Conservation (phyloP, 2,797 vertebrate genomes). For the Urocyon cinereoargenteus region DNA sequence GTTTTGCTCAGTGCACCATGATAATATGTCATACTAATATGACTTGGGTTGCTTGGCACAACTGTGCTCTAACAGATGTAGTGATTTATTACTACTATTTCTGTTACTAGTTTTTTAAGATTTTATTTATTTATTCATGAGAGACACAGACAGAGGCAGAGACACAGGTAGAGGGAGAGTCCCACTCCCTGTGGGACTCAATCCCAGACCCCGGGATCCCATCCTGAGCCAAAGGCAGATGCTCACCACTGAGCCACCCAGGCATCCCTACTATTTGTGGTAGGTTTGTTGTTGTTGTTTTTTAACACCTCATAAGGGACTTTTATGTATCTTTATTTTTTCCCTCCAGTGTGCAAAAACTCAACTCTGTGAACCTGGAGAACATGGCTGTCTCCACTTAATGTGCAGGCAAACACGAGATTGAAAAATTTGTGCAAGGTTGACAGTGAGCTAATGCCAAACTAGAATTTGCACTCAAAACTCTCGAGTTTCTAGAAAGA, state of each 20-base stretch:
- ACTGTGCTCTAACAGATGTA: not conserved
- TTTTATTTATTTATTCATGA: too few species aligned
- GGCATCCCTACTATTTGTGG: too few species aligned
- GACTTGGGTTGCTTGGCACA: not conserved
- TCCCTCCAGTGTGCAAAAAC: not conserved
- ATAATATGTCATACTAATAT: not conserved
- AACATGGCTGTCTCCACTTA: not conserved
- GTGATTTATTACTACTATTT: constrained; percentile 5
- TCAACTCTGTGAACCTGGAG: not conserved
- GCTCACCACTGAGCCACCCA: too few species aligned
- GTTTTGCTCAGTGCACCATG: not conserved
- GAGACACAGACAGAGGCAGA: too few species aligned
- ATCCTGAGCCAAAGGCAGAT: too few species aligned
- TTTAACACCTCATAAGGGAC: not conserved
- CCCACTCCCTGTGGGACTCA: too few species aligned
- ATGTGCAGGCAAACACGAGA: not conserved
- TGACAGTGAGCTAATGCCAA: not conserved
- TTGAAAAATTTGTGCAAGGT: not conserved
- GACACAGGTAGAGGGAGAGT: too few species aligned
- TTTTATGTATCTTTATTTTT: not conserved
- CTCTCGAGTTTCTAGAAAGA: not conserved
- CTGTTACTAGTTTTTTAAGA: not conserved
- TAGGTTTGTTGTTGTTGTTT: not conserved
- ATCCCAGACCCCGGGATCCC: too few species aligned
- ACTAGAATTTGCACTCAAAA: not conserved